Base-by-base conservation (phyloP, 1,140 invertebrate species). In the Geopemphigus sp. region DNA sequence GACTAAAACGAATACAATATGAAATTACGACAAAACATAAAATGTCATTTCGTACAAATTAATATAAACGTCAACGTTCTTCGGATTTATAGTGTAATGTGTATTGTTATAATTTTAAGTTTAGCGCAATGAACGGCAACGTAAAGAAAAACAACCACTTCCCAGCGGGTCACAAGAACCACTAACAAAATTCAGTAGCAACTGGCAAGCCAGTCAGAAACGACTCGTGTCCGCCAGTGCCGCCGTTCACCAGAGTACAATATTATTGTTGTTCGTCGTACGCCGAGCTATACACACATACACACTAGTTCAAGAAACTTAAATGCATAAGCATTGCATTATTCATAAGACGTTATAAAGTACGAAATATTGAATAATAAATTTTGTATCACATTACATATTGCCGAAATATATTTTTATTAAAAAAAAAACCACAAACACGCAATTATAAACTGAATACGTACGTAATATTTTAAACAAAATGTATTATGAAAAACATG, bases 181-280 rank as follows among this genome's bases (percentile, higher is more conserved):
- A 78, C 74, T 63, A 76, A 68, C 29, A 17, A 78, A 63, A 78
- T 63, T 45, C 74, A 78, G 74, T 78, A 78, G 74, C 57, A 61
- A 78, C 74, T 61, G 57, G 22, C 74, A 26, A 63, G 74, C 74
- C 19, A 45, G 74, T 50, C 22, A 29, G 47, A 5, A 11, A 50
- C 32, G 32, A 57, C n/a, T 63, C 22, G 29, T 59, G 56, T 15
- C 73, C 57, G 22, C 24, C 74, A 78, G 74, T 78, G 74, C 61
- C 74, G 74, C 74, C 74, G 57, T 50, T 61, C 57, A 26, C 57
- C 10, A 45, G 5, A 63, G 39, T 47, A 47, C 74, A 63, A 78
- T 78, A 78, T 61, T 78, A 78, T 78, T 59, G 74, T 78, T 78
- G 39, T 3, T 8, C 32, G 32, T 39, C 3, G 8, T 8, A 8